phyloP scores from a whole-genome alignment of 2,797 vertebrate genomes.

The Sciaenops ocellatus region DNA sequence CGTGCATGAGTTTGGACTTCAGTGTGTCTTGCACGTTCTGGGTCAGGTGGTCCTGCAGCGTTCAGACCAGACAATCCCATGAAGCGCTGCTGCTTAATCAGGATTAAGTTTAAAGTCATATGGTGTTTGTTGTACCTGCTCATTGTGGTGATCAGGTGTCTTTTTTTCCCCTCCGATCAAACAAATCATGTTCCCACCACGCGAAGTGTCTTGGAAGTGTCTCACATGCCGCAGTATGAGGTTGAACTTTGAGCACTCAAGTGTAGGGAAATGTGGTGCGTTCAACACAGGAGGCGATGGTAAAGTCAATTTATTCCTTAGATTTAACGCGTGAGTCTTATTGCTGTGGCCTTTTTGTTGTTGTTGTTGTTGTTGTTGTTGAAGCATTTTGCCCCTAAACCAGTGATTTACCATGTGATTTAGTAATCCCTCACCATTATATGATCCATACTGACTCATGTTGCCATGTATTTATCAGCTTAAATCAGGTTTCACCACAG shows the following conservation, averaged over 20 bases:
- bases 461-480: conserved; percentile 11
- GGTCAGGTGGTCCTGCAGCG: conserved; percentile 60
- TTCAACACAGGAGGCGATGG: background rate
- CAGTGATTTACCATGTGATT: conserved; percentile 1
- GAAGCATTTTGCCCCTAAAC: background rate
- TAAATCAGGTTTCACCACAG: background rate
- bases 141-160: background rate
- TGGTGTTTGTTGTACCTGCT: conserved; percentile 54
- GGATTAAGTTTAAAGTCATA: conserved; percentile 75
- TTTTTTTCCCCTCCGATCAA: background rate
- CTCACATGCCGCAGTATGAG: background rate
- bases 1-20: fast-evolving
- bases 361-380: too few species aligned
- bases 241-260: conserved; percentile 62
- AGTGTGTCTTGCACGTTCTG: background rate
- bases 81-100: conserved; percentile 70
- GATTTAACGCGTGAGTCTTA: background rate
- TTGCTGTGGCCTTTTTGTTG: background rate
- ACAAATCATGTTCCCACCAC: conserved; percentile 3
- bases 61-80: conserved; percentile 67
- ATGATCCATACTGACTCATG: conserved; percentile 43
- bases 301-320: background rate
- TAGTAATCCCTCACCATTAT: conserved; percentile 24
- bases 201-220: conserved; percentile 43
- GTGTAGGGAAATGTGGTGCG: background rate